phyloP scores from a whole-genome alignment of 2,888 invertebrate genomes.

The Harmothoe impar region DNA sequence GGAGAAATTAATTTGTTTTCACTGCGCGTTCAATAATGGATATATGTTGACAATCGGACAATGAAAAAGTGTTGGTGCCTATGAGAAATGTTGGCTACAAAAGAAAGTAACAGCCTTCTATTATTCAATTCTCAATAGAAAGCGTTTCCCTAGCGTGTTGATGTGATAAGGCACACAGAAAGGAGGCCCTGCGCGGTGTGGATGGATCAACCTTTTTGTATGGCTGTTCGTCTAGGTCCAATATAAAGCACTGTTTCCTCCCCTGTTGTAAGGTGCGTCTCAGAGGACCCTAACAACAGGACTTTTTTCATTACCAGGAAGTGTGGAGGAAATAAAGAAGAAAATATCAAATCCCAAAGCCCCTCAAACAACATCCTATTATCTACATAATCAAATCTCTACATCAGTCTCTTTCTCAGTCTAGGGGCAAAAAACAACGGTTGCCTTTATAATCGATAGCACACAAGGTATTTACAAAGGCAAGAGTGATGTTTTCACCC shows the following conservation, averaged over 20 bases:
- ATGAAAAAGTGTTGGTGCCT: not conserved
- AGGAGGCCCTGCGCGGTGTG: too few relatives aligned
- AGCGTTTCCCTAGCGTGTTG: not conserved
- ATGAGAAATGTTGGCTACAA: not conserved
- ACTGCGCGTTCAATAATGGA: not conserved
- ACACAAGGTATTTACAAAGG: not conserved
- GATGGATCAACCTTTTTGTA: too few relatives aligned
- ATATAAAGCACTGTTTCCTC: not conserved
- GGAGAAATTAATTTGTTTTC: too few relatives aligned
- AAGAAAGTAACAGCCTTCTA: not conserved
- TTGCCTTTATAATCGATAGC: constrained; percentile 7
- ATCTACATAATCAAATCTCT: constrained; percentile 16
- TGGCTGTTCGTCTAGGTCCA: too few relatives aligned
- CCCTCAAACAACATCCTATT: not conserved
- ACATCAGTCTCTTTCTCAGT: not conserved
- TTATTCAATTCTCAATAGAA: constrained; percentile 17
- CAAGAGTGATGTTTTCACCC: not conserved
- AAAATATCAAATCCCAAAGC: not conserved
- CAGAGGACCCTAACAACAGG: not conserved
- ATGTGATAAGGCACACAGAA: too few relatives aligned
- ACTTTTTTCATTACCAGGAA: not conserved
- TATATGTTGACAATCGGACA: not conserved
- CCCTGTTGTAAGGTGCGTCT: not conserved
- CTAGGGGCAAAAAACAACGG: not conserved
- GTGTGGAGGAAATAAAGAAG: not conserved